Percentiles rank a stretch among this genome's conserved stretches.
Evolutionary conservation across 2,888 invertebrate genomes (phyloP).

Genomic region (Hetaerina titia): DNA sequence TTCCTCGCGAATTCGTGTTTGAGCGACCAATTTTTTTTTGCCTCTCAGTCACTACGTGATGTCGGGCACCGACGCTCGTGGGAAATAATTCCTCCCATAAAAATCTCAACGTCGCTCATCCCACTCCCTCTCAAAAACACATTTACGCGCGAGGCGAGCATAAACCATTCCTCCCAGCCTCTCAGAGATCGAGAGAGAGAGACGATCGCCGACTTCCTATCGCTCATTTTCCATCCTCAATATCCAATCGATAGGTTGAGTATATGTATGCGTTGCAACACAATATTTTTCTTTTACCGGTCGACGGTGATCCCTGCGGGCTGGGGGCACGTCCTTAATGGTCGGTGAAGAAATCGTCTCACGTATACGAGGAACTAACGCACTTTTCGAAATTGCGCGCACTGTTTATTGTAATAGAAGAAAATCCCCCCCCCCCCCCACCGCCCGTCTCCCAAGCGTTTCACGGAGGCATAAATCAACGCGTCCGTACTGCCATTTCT

Average conservation of each 20-base stretch:
- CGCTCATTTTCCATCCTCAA: too few relatives aligned
- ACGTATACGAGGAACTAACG: neutral
- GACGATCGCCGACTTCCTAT: too few relatives aligned
- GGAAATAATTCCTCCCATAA: neutral
- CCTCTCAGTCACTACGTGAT: too few relatives aligned
- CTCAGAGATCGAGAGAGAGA: too few relatives aligned
- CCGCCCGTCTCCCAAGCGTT: neutral
- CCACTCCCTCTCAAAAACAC: neutral
- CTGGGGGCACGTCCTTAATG: neutral
- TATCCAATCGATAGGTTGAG: neutral
- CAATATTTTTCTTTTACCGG: neutral
- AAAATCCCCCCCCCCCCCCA: neutral
- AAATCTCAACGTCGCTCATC: neutral
- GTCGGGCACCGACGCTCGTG: too few relatives aligned
- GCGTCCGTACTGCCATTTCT: neutral
- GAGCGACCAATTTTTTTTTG: too few relatives aligned
- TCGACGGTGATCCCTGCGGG: neutral
- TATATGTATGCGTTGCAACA: neutral
- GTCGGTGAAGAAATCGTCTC: neutral
- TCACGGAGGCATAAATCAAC: neutral
- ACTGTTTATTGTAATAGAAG: neutral
- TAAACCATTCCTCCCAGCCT: too few relatives aligned
- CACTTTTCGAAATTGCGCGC: neutral
- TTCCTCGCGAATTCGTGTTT: too few relatives aligned
- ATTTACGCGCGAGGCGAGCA: neutral